Evolutionary conservation across 2,888 invertebrate genomes (phyloP).

Genomic region (Acanthopleura granulata): DNA sequence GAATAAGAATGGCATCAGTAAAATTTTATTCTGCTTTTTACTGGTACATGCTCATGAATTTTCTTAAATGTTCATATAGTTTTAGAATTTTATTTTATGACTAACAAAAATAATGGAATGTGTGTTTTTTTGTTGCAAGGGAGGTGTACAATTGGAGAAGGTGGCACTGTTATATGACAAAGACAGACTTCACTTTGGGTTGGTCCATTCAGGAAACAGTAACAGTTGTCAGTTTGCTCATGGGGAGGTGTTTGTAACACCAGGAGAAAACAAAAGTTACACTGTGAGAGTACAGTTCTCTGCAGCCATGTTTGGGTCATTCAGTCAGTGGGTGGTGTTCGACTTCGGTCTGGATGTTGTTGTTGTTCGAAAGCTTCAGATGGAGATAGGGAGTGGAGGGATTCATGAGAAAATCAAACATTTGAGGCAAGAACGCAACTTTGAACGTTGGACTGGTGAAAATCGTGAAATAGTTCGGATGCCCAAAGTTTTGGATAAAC

Average conservation of each 20-base stretch:
- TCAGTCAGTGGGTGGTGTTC: slow-evolving; percentile 64
- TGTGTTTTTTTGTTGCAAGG: not conserved
- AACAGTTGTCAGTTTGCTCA: slow-evolving; percentile 53
- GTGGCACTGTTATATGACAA: slow-evolving; percentile 60
- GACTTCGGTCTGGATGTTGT: slow-evolving; percentile 62
- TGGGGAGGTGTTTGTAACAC: slow-evolving; percentile 51
- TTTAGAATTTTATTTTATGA: no score
- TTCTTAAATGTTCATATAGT: no score
- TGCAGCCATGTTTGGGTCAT: slow-evolving; percentile 64
- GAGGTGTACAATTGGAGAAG: slow-evolving; percentile 39
- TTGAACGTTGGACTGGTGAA: slow-evolving; percentile 63
- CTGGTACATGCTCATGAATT: no score
- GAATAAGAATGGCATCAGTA: no score
- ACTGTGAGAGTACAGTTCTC: slow-evolving; percentile 44
- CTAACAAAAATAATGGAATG: not conserved
- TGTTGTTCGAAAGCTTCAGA: slow-evolving; percentile 54
- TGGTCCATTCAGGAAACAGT: slow-evolving; percentile 37
- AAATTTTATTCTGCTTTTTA: no score
- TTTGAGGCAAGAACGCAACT: slow-evolving; percentile 53
- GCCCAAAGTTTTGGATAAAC: slow-evolving; percentile 27
- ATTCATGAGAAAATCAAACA: slow-evolving; percentile 52
- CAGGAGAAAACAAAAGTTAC: slow-evolving; percentile 39
- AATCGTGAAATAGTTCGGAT: slow-evolving; percentile 56
- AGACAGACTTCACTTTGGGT: slow-evolving; percentile 61
- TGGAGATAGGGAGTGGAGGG: slow-evolving; percentile 55